Percentiles rank a stretch among this genome's conserved stretches.
Evolutionary conservation across 2,888 invertebrate species (phyloP).

Genomic region (Cosmia pyralina): DNA sequence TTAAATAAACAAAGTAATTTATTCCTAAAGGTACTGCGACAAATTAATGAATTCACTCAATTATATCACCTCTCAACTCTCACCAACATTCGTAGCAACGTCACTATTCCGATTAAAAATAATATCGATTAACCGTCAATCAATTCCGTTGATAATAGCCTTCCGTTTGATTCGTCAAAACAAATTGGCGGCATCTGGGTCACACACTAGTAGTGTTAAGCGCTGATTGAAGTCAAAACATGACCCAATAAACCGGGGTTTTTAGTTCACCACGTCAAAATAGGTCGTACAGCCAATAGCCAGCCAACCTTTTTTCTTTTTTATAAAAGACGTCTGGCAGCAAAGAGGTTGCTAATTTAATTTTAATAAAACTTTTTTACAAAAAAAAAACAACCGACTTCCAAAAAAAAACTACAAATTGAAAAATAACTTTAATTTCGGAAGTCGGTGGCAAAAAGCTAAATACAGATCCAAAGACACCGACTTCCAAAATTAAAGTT

Average conservation of each 20-base stretch:
- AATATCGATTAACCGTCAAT: conserved; percentile 64
- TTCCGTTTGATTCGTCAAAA: conserved; percentile 71
- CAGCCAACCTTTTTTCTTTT: conserved; percentile 6
- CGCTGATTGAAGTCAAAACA: conserved; percentile 37
- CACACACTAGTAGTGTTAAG: conserved; percentile 51
- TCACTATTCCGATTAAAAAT: conserved; percentile 59
- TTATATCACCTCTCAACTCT: conserved; percentile 7
- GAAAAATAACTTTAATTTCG: no score
- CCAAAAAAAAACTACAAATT: no score
- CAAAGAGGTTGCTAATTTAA: conserved; percentile 10
- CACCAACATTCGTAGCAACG: conserved; percentile 20
- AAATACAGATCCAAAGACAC: no score
- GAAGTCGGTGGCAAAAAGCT: no score
- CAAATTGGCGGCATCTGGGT: conserved; percentile 68
- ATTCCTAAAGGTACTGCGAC: not conserved
- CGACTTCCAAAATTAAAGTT: no score
- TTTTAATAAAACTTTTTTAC: no score
- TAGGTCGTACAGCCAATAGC: conserved; percentile 39
- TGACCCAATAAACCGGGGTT: conserved; percentile 34
- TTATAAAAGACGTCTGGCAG: conserved; percentile 9
- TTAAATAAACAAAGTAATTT: not conserved
- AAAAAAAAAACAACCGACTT: no score
- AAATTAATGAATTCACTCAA: conserved; percentile 4
- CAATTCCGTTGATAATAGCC: conserved; percentile 55
- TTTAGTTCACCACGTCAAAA: conserved; percentile 52